Evolutionary conservation across 35 echinoderm and acorn worm genomes (phyloP), one percentile per base, ranked within the genome.

Genomic region (Apostichopus californicus): DNA sequence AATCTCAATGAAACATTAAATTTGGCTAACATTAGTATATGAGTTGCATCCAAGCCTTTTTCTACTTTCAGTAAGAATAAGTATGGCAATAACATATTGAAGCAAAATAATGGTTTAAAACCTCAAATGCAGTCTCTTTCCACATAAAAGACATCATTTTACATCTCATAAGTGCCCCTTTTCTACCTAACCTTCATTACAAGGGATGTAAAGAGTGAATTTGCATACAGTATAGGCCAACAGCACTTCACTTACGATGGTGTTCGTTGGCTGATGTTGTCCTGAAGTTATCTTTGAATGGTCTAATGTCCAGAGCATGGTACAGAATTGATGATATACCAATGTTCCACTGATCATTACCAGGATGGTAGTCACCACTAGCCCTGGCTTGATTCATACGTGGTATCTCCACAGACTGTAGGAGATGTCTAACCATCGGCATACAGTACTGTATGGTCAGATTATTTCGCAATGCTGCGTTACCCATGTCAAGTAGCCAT

Each of bases 301-400:
- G 93, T 86, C 65, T 90, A n/a, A 90, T 78, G 63, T 78, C 79
- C 54, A 94, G 14, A 56, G 93, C 93, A 78, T 94, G 93, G 22
- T 91, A 58, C 4, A 94, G 59, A 79, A 94, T 91, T 56, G 89
- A 94, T 9, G 87, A 61, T 8, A 91, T 10, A 21, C 88, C 93
- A 61, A 94, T 94, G 78, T 91, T 94, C 93, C 93, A 94, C 75
- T 94, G 88, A 17, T 54, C 89, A 56, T 94, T 94, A 8, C 93
- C 88, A 9, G 88, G 87, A 53, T 94, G 88, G 81, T 94, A 94
- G 71, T 94, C 93, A 26, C 81, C 66, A 87, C 93, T 94, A 56
- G 93, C 93, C 54, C 93, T 56, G 22, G 88, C 89, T 81, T 94
- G 68, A 28, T 86, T 90, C 57, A 91, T 88, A 15, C 77, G 70